A percentile compares a stretch with the other conserved stretches of the same genome.
phyloP scores from a whole-genome alignment of 2,888 invertebrate species.

The Ecdyonurus torrentis region DNA sequence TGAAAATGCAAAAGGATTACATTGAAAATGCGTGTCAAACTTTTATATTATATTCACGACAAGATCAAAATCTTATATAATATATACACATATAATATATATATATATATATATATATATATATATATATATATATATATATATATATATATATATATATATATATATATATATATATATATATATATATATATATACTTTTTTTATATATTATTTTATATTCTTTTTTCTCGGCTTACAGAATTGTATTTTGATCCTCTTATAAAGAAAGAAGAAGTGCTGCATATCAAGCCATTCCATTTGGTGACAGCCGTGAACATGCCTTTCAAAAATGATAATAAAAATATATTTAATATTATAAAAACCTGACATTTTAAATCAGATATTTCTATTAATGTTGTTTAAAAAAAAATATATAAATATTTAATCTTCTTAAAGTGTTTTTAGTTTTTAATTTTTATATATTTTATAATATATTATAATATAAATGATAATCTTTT shows the following conservation, averaged over 20 bases:
- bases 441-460: no score
- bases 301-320: not conserved
- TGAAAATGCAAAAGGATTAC: not conserved
- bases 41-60: not conserved
- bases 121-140: no score
- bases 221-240: no score
- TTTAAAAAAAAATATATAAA: not conserved
- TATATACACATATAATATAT: no score
- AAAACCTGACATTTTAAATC: not conserved
- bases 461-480: no score
- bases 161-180: no score
- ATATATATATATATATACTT: no score
- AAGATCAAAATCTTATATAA: not conserved
- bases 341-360: not conserved
- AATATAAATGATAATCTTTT: no score
- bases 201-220: not conserved
- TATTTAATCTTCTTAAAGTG: not conserved
- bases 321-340: not conserved
- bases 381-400: not conserved
- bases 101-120: no score
- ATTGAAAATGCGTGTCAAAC: conserved; percentile 1
- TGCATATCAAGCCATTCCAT: not conserved
- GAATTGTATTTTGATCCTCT: not conserved
- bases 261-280: not conserved
- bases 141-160: no score